Base-by-base conservation (phyloP, 2,113 vertebrate species). In the Philantomba maxwellii region DNA sequence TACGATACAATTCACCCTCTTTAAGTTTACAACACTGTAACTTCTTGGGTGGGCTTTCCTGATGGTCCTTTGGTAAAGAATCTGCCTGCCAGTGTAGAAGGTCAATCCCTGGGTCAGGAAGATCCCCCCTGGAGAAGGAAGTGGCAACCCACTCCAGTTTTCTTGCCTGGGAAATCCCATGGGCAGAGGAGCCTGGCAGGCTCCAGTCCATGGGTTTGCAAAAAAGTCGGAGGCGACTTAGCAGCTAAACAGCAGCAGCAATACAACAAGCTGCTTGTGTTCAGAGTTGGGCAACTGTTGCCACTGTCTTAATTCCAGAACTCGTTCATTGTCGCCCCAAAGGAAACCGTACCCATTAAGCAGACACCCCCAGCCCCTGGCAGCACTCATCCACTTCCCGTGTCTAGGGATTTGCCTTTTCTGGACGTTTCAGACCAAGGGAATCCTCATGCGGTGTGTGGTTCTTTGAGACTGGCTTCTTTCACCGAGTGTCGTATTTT, bases 381-480 rank as follows among this genome's bases (percentile, higher is more conserved):
- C 53, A 53, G 21, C 25, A 1, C 23, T 10, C 3, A 80, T 45
- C 45, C 9, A 6, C 53, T 78, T 64, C 39, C 73, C 75, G 43
- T 64, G 33, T 57, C 66, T 14, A 2, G 1, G 26, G 33, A 26
- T 43, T 57, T 81, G 13, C 70, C 73, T 49, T 3, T 47, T 33
- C 70, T 21, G 28, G 89, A 43, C 28, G 3, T 84, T n/a, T 51
- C 51, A 3, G 36, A 2, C 10, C 12, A 49, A 15, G 1, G 30
- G 53, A 23, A 53, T 36, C 45, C 1, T 11, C 64, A 23, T 10
- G 17, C 2, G 1, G 14, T 7, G 3, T 4, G 4, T 12, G 16
- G 43, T 80, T 73, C 82, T 87, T 28, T 10, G 25, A 9, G 39
- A 36, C 81, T 16, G 60, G 7, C 51, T 28, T 45, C 83, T 85